Evolutionary conservation across 1,140 invertebrate species (phyloP), one percentile per base, ranked within the genome.

Genomic region (Panagrolaimus sp.): DNA sequence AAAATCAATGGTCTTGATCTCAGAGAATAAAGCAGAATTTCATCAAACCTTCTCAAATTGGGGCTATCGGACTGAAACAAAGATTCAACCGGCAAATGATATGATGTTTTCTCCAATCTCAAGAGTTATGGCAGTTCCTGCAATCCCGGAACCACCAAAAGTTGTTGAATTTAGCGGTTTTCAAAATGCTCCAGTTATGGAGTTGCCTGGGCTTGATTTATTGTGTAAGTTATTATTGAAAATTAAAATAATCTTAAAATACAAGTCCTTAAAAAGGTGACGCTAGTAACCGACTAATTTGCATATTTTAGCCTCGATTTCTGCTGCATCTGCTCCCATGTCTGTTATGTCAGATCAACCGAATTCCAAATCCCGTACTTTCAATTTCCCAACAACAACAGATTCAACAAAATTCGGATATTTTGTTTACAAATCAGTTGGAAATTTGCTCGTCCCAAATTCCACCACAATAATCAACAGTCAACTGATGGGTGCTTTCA

Each of bases 401-500:
- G 31, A 23, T 11, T 23, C 66, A 9, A 31, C 71, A 9, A 71
- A 71, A 47, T n/a, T 71, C 9, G 70, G 69, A 9, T 63, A 62
- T 27, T 71, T 71, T 45, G 57, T 66, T 16, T 71, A 57, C 16
- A 63, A 31, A 27, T 63, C 53, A 2, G 16, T 71, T n/a, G 69
- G 45, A 8, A 20, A 61, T 14, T 45, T 71, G 25, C 9, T 71
- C 13, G 14, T 23, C 9, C 20, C 38, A 14, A 23, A 25, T 20
- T 23, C 51, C 1, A 16, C 69, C 0, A 69, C 66, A n/a, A 65
- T 65, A 11, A 42, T 71, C 9, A 71, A 71, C 69, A 71, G 70
- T 66, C 67, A 77, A 14, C 67, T 78, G n/a, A 68, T 79, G 44
- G 77, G 77, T 11, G 77, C 77, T 13, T 72, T 74, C 11, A 73